Base-by-base conservation (phyloP, 1,140 invertebrate genomes). In the Sitobion miscanthi region DNA sequence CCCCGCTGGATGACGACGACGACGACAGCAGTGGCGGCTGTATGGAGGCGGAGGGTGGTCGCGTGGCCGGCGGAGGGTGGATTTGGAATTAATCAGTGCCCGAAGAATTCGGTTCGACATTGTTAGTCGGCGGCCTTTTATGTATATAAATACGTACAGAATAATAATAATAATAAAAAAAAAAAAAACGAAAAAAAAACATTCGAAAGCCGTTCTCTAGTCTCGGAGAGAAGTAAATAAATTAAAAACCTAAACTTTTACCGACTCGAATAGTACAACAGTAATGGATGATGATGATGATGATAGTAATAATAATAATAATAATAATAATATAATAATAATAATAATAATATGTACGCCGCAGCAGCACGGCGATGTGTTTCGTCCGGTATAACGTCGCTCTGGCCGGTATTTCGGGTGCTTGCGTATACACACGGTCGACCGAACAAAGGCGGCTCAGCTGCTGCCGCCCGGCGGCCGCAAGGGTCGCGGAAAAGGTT, bases 81-180 rank as follows among this genome's bases (percentile, higher is more conserved):
- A 47, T 77, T 85, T n/a, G 91, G 77, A 93, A 93, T 93, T 93
- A 93, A 93, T 93, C 91, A 93, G 91, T 85, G 9, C 91, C 82
- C 69, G 49, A 93, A 85, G 91, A 85, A 93, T 93, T 93, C 49
- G 82, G 49, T 93, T 86, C 91, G 77, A 85, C 91, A 57, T 85
- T 93, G 91, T 93, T 85, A 82, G 69, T n/a, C 54, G 89, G 86
- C 86, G 86, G 89, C 89, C 89, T 69, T 90, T 57, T 57, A 52
- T 25, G 35, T 52, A 35, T 88, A 38, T 38, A 38, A 25, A 35
- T 87, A 49, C 85, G 86, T 20, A 23, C 23, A n/a, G n/a, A 23
- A 87, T 38, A 86, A 47, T 25, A 47, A 47, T 86, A 86, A 86
- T 45, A 45, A 86, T 47, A 85, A 54, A 54, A 54, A 54, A 54